Percentiles rank a stretch among this genome's conserved stretches.
Conservation (phyloP, 2,797 vertebrate genomes). For the Sebastes oblongus region DNA sequence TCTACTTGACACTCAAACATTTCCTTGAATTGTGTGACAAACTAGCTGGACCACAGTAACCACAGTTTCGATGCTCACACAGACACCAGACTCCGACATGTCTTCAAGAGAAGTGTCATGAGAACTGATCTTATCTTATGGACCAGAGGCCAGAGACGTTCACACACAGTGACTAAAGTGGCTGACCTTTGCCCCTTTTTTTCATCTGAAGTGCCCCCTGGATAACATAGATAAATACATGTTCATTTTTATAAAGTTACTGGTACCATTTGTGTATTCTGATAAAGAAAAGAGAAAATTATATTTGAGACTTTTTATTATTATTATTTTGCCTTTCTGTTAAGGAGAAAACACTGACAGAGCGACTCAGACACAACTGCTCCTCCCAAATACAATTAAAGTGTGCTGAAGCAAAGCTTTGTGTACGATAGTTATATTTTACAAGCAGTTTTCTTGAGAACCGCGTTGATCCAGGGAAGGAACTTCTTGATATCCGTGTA, state of each 20-base stretch:
- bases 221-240: background rate
- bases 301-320: too few species aligned
- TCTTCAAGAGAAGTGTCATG: background rate
- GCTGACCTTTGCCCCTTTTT: background rate
- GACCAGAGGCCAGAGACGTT: background rate
- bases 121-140: background rate
- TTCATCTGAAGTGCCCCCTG: background rate
- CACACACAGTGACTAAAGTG: background rate
- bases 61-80: background rate
- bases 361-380: too few species aligned
- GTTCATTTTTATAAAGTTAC: too few species aligned
- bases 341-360: too few species aligned
- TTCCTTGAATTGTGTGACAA: background rate
- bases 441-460: background rate
- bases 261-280: too few species aligned
- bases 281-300: too few species aligned
- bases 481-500: slow-evolving; percentile 60
- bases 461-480: slow-evolving; percentile 26
- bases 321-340: too few species aligned
- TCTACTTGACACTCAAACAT: too few species aligned
- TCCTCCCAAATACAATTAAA: too few species aligned
- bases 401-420: too few species aligned
- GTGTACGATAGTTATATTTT: too few species aligned
- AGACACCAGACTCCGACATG: background rate
- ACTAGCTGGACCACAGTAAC: background rate